These are phyloP conservation scores for Ormyrus pomaceus DNA, from an alignment of 2,888 invertebrate species.

Conservation along the genomic window DNA sequence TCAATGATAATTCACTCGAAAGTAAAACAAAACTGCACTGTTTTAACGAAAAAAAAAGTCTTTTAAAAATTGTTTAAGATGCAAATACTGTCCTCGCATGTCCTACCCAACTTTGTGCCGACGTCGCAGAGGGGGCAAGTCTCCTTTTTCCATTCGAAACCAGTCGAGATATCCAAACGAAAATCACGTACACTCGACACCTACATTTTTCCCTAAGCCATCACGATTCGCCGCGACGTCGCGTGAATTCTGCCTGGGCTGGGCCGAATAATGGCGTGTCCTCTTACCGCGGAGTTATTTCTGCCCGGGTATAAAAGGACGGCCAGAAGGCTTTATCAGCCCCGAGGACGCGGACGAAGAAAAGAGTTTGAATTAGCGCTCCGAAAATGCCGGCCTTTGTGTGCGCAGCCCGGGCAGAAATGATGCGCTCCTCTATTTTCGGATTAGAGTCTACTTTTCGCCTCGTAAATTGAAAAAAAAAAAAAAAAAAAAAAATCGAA, in stretches of 20 bases:
- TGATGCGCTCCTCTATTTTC: not conserved
- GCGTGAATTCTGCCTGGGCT: not conserved
- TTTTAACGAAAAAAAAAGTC: too few relatives aligned
- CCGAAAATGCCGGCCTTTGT: constrained; percentile 21
- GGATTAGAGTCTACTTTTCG: not conserved
- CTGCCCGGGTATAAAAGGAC: not conserved
- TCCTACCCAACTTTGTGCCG: too few relatives aligned
- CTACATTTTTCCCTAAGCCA: too few relatives aligned
- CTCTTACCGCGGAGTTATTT: constrained; percentile 28
- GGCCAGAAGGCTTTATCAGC: not conserved
- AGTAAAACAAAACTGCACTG: too few relatives aligned
- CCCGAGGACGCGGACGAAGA: not conserved
- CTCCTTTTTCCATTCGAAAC: too few relatives aligned
- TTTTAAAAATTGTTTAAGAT: too few relatives aligned
- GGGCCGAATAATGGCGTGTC: constrained; percentile 10
- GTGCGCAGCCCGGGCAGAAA: not conserved
- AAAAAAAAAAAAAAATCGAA: not conserved
- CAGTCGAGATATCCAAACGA: too few relatives aligned
- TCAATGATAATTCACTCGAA: too few relatives aligned
- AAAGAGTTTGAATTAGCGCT: constrained; percentile 8
- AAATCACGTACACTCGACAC: too few relatives aligned
- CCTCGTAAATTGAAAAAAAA: not conserved
- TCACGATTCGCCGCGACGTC: too few relatives aligned
- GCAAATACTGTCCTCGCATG: not conserved
- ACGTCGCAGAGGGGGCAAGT: too few relatives aligned